phyloP scores from a whole-genome alignment of 35 echinoderm and acorn worm genomes.

The Anneissia japonica region DNA sequence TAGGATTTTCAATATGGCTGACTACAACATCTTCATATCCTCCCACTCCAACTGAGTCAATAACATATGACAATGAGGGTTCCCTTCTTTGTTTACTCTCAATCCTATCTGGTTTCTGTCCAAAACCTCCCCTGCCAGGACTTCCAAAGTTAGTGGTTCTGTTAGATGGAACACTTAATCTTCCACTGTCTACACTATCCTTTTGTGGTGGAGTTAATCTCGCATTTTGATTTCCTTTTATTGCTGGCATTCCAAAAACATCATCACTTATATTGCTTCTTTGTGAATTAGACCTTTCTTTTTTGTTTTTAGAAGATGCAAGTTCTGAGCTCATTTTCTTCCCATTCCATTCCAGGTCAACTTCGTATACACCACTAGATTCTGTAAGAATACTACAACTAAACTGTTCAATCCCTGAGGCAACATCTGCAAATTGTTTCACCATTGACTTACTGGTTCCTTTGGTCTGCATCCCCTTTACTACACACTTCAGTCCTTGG shows the following conservation, averaged over 20 bases:
- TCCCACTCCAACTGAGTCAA: neutral
- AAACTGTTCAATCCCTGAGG: neutral
- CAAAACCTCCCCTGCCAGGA: neutral
- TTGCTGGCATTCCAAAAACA: neutral
- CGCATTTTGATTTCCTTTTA: neutral
- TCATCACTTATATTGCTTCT: neutral
- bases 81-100: neutral
- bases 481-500: neutral
- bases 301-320: neutral
- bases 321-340: neutral
- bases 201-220: neutral
- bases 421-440: neutral
- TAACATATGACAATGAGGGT: neutral
- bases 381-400: neutral
- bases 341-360: neutral
- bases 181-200: neutral
- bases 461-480: neutral
- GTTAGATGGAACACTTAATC: neutral
- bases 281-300: neutral
- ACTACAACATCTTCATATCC: neutral
- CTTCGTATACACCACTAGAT: neutral
- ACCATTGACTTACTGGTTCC: neutral
- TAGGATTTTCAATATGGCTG: neutral
- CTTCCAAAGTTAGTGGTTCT: neutral
- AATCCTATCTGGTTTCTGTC: neutral